Conservation (phyloP, 2,888 invertebrate species). For the Drosophila multiciliata region DNA sequence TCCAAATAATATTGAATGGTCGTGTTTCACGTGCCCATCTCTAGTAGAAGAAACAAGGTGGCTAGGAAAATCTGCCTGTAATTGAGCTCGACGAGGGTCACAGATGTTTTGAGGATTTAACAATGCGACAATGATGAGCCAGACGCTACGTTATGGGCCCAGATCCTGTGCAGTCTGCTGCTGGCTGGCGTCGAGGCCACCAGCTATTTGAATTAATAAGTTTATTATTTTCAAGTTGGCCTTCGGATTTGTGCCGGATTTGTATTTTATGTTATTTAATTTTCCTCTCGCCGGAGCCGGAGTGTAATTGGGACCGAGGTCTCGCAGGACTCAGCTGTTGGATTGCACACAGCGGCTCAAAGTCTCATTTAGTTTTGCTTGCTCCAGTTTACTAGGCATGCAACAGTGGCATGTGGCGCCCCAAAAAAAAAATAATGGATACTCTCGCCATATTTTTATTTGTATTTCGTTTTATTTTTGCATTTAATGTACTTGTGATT, state of each 20-base stretch:
- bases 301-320: constrained; percentile 28
- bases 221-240: constrained; percentile 68
- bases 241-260: constrained; percentile 63
- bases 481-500: constrained; percentile 60
- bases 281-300: constrained; percentile 34
- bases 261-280: constrained; percentile 74
- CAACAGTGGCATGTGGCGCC: constrained; percentile 9
- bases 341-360: constrained; percentile 59
- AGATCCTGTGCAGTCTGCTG: constrained; percentile 36
- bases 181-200: constrained; percentile 31
- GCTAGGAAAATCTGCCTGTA: constrained; percentile 51
- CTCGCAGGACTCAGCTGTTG: constrained; percentile 55
- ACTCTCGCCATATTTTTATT: constrained; percentile 28
- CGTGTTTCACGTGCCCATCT: constrained; percentile 18
- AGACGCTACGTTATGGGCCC: constrained; percentile 12
- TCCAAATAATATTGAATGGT: background rate
- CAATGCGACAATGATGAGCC: constrained; percentile 70
- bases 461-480: constrained; percentile 52
- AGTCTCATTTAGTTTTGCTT: constrained; percentile 61
- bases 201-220: constrained; percentile 72
- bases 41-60: constrained; percentile 5
- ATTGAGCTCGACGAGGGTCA: constrained; percentile 59
- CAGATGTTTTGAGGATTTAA: constrained; percentile 64
- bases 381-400: constrained; percentile 4
- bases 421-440: background rate